Evolutionary conservation across 2,888 invertebrate genomes (phyloP), one percentile per base, ranked within the genome.

Genomic region (Polydrusus cervinus): DNA sequence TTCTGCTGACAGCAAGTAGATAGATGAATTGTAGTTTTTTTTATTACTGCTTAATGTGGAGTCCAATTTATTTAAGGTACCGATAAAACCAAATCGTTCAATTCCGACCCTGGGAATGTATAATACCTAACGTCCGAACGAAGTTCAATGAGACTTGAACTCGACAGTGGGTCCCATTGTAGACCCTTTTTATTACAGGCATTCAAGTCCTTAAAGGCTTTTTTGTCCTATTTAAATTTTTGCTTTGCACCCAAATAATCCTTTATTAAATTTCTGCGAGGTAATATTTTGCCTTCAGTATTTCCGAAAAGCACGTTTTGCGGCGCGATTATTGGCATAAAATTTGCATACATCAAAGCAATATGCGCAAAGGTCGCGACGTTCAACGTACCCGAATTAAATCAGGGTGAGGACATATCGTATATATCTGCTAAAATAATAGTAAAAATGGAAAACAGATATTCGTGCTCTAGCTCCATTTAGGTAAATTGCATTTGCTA

Each of bases 311-410:
- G 53, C 53, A 53, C 53, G 30, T 30, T 53, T 53, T 53, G 30
- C 11, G n/a, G 11, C 53, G n/a, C 53, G 13, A 53, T 53, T 53
- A 53, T 53, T 53, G 53, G 53, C 53, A 53, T 53, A 53, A 53
- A 53, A 53, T 53, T 53, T 53, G 16, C 53, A 53, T 53, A 53
- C 25, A 53, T 53, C 53, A 53, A 51, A 53, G 51, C 18, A 13
- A 30, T 47, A 47, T 53, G 30, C 53, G 53, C 25, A 53, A 25
- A 53, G 53, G 53, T 53, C 25, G 53, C 30, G 53, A 53, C 53
- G 53, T 53, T 53, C 53, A 53, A 53, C 53, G 53, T 53, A 53
- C 53, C 53, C 53, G 53, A 53, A 53, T 53, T 53, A 53, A 53
- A 53, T 53, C n/a, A 30, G 53, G 53, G 7, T 53, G 53, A 53